A percentile compares a stretch with the other conserved stretches of the same genome.
Evolutionary conservation across 2,888 invertebrate species (phyloP).

Genomic region (Panopea generosa): DNA sequence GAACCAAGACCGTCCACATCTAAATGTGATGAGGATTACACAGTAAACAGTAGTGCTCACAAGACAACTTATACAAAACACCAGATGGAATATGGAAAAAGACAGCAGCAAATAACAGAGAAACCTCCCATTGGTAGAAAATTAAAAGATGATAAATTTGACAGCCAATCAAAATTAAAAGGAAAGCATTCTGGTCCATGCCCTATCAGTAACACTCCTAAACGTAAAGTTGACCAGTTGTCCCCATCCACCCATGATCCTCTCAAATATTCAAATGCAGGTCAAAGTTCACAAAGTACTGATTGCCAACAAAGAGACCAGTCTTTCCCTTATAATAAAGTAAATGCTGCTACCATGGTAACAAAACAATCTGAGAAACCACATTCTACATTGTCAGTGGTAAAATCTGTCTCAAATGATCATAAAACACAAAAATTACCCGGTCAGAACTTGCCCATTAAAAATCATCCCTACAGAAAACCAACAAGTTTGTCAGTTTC

Average conservation of each 20-base stretch:
- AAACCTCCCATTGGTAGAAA: conserved; percentile 50
- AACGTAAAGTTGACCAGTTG: conserved; percentile 51
- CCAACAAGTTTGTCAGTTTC: conserved; percentile 32
- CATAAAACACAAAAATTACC: neutral
- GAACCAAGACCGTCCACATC: conserved; percentile 53
- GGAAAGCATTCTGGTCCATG: conserved; percentile 23
- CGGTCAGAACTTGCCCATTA: conserved; percentile 7
- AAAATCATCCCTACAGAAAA: conserved; percentile 39
- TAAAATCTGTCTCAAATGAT: neutral
- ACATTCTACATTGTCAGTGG: neutral
- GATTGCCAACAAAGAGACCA: neutral
- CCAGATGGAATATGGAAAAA: conserved; percentile 10
- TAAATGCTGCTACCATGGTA: neutral
- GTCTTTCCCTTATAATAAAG: neutral
- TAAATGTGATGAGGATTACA: conserved; percentile 32
- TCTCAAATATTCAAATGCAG: conserved; percentile 20
- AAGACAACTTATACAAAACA: neutral
- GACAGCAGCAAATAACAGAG: conserved; percentile 10
- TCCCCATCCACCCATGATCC: conserved; percentile 43
- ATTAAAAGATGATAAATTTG: conserved; percentile 24
- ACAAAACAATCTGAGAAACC: neutral
- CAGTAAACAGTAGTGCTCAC: neutral
- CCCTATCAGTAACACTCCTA: conserved; percentile 43
- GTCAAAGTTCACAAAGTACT: conserved; percentile 6
- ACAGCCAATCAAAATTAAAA: conserved; percentile 21